Evolutionary conservation across 2,888 invertebrate species (phyloP).

Genomic region (Spilosoma lubricipeda): DNA sequence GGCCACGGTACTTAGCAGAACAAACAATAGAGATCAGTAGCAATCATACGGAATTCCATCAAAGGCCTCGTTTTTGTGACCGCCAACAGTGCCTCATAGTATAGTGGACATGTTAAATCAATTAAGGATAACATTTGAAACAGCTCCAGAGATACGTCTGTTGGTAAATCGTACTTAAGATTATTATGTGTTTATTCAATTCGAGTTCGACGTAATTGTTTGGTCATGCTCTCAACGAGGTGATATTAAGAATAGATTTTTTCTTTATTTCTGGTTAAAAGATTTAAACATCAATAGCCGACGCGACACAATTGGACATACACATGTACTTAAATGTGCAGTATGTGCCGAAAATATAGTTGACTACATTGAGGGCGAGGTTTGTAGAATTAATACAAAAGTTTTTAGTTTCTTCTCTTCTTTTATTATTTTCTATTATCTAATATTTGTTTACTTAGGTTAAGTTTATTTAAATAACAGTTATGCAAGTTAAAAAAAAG

Average conservation of each 20-base stretch:
- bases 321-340: no score
- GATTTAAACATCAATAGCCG: not conserved
- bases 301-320: no score
- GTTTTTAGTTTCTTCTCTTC: not conserved
- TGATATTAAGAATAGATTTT: not conserved
- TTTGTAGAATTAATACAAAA: not conserved
- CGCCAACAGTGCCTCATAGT: slow-evolving; percentile 59
- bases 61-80: slow-evolving; percentile 69
- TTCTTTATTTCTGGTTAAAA: not conserved
- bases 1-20: slow-evolving; percentile 76
- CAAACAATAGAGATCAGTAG: slow-evolving; percentile 76
- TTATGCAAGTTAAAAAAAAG: no score
- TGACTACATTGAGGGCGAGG: not conserved
- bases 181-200: slow-evolving; percentile 24
- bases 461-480: no score
- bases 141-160: slow-evolving; percentile 33
- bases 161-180: slow-evolving; percentile 37
- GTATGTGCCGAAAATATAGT: no score
- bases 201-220: not conserved
- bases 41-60: slow-evolving; percentile 68
- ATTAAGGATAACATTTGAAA: slow-evolving; percentile 69
- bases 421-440: no score
- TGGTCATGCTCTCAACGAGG: not conserved
- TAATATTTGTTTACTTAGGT: no score
- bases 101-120: slow-evolving; percentile 75